These are phyloP conservation scores for Halisarca cf. caerulea DNA, from an alignment of 37 sponge, comb jelly and placozoan species.

Conservation along the genomic window DNA sequence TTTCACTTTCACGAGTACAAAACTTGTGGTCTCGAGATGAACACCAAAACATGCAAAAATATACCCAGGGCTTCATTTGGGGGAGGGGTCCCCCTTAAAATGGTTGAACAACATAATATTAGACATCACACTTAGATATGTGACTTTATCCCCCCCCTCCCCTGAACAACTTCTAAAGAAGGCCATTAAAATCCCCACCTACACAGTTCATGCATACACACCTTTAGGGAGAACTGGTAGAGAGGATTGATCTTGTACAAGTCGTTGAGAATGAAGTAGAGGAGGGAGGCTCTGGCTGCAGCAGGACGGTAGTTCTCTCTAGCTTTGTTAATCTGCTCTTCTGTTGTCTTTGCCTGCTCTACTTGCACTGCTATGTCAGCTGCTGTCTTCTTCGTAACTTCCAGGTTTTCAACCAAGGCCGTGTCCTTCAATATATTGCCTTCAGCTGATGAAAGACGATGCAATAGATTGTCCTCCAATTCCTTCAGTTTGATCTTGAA, in stretches of 20 bases:
- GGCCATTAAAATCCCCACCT: neutral
- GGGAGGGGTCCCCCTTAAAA: neutral
- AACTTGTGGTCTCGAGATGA: too few species aligned
- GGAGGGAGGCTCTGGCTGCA: slow-evolving; percentile 92
- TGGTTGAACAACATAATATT: neutral
- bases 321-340: slow-evolving; percentile 96
- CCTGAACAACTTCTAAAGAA: too few species aligned
- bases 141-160: too few species aligned
- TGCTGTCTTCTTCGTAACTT: slow-evolving; percentile 94
- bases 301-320: slow-evolving; percentile 95
- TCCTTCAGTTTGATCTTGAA: slow-evolving; percentile 99
- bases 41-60: too few species aligned
- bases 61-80: too few species aligned
- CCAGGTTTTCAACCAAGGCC: slow-evolving; percentile 96
- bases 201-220: neutral
- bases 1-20: too few species aligned
- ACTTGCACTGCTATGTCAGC: slow-evolving; percentile 90
- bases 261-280: slow-evolving; percentile 99
- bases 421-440: slow-evolving; percentile 98
- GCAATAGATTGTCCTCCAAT: slow-evolving; percentile 89
- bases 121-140: neutral
- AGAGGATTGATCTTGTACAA: slow-evolving; percentile 98
- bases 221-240: slow-evolving; percentile 99
- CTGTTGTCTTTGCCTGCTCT: slow-evolving; percentile 88
- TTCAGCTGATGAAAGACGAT: slow-evolving; percentile 95